Conservation (phyloP, 2,888 invertebrate species). For the Drosophila demipolita region DNA sequence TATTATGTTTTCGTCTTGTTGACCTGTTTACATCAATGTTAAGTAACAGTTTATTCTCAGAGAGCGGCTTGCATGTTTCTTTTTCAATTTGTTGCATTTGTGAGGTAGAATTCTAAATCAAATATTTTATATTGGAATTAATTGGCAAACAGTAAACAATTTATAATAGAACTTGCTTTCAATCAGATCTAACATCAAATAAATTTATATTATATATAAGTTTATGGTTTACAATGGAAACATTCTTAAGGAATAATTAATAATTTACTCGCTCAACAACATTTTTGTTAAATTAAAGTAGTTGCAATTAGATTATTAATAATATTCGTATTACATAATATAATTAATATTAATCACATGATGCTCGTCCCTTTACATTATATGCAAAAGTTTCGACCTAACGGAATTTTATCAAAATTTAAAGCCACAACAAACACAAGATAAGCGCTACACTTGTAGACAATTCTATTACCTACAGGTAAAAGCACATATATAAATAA, state of each 20-base stretch:
- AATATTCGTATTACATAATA: neutral
- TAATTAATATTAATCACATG: neutral
- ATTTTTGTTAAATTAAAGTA: neutral
- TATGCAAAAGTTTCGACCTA: conserved; percentile 45
- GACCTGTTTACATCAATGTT: conserved; percentile 5
- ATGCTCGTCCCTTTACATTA: conserved; percentile 8
- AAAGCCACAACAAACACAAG: conserved; percentile 69
- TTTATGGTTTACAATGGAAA: neutral
- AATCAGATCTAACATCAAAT: neutral
- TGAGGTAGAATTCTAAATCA: conserved; percentile 36
- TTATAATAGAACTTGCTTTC: neutral
- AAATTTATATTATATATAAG: neutral
- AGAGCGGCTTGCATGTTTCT: conserved; percentile 50
- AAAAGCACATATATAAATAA: neutral
- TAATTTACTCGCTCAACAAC: neutral
- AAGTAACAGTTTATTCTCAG: conserved; percentile 24
- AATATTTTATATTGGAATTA: conserved; percentile 59
- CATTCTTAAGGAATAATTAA: neutral
- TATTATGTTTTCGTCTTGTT: neutral
- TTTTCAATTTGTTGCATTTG: conserved; percentile 37
- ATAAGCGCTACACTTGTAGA: conserved; percentile 59
- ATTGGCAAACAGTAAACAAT: conserved; percentile 38
- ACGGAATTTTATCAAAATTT: conserved; percentile 66
- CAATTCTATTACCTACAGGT: conserved; percentile 29
- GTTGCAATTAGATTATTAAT: neutral